Percentiles rank a stretch among this genome's conserved stretches.
These are phyloP conservation scores for Drosophila mercatorum DNA, from an alignment of 2,888 invertebrate genomes.

Conservation along the genomic window DNA sequence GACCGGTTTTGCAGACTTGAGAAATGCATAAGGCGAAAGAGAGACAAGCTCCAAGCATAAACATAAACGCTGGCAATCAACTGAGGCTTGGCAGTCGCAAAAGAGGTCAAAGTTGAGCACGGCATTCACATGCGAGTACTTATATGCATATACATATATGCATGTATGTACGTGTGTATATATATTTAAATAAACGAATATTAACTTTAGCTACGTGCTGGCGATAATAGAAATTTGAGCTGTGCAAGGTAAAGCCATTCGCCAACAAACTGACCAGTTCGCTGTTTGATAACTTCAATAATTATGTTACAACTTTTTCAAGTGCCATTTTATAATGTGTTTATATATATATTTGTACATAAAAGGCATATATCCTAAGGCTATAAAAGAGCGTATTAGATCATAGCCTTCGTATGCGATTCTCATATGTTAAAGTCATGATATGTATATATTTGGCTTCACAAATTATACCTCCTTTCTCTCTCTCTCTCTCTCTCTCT, in stretches of 20 bases:
- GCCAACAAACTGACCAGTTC: background rate
- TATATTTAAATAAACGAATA: background rate
- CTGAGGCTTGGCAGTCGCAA: constrained; percentile 70
- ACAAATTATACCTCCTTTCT: no score
- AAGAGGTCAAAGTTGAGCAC: constrained; percentile 77
- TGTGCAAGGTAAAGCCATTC: background rate
- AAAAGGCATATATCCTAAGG: no score
- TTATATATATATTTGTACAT: no score
- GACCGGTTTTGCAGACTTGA: constrained; percentile 66
- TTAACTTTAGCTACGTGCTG: background rate
- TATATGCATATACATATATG: constrained; percentile 4
- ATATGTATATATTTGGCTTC: no score
- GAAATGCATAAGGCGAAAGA: constrained; percentile 68
- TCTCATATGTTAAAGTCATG: no score
- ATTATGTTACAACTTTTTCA: no score
- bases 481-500: background rate
- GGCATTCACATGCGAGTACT: constrained; percentile 30
- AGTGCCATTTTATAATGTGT: no score
- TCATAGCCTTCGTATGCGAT: background rate
- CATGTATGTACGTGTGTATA: background rate
- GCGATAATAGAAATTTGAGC: background rate
- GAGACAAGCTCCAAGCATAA: constrained; percentile 48
- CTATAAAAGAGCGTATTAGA: no score
- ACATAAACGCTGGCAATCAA: constrained; percentile 76
- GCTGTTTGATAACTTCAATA: background rate